These are phyloP conservation scores for Catamblyrhynchus diadema DNA, from an alignment of 2,797 vertebrate genomes.

Conservation along the genomic window DNA sequence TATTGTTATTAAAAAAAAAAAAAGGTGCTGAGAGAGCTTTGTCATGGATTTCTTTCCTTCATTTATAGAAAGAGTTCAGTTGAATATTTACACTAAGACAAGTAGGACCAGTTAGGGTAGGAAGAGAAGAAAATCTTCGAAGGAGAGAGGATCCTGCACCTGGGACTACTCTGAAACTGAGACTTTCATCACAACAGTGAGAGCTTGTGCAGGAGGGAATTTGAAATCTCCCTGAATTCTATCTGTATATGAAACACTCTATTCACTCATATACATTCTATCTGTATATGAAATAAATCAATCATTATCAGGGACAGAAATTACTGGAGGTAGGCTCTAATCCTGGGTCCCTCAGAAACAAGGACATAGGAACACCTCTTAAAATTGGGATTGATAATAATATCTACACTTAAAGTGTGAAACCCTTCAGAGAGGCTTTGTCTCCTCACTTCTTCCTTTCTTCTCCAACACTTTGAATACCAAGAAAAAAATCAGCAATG, in stretches of 20 bases:
- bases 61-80: neutral
- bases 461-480: neutral
- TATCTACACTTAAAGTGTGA: neutral
- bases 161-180: neutral
- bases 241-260: neutral
- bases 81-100: neutral
- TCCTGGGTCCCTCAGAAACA: neutral
- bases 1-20: neutral
- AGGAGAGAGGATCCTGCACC: neutral
- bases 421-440: neutral
- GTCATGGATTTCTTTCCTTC: neutral
- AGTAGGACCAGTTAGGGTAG: neutral
- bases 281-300: neutral
- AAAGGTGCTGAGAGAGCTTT: neutral
- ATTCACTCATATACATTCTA: neutral
- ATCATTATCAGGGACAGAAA: neutral
- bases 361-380: neutral
- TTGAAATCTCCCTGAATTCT: neutral
- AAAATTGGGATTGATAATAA: neutral
- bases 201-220: neutral
- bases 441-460: neutral
- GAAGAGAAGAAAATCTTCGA: neutral
- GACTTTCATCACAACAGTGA: neutral
- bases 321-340: neutral
- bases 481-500: neutral